phyloP scores from a whole-genome alignment of 2,113 vertebrate genomes.

The Podarcis muralis region DNA sequence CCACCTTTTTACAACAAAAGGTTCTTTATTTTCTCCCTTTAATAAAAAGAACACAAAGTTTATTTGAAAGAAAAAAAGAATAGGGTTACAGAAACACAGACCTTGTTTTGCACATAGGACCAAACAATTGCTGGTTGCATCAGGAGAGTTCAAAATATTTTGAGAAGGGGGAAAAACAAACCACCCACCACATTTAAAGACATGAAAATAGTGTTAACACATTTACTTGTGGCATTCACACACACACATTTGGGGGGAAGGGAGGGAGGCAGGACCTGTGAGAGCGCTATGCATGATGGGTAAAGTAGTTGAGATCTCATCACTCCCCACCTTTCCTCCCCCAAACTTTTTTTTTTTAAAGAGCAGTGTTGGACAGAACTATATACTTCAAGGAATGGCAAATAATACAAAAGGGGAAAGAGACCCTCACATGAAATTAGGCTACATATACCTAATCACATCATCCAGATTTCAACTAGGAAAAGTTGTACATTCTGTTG shows the following conservation, averaged over 20 bases:
- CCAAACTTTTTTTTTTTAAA: conserved; percentile 1
- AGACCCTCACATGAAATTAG: background rate
- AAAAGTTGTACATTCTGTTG: conserved; percentile 64
- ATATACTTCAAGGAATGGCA: background rate
- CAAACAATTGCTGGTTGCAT: conserved; percentile 79
- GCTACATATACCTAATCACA: conserved; percentile 29
- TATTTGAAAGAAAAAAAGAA: conserved; percentile 35
- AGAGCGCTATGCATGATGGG: conserved; percentile 77
- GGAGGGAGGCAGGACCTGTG: conserved; percentile 43
- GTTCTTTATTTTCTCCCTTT: conserved; percentile 56
- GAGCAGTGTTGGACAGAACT: conserved; percentile 29
- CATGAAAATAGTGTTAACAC: conserved; percentile 32
- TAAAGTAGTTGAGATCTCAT: conserved; percentile 72
- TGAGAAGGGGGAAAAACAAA: conserved; percentile 13
- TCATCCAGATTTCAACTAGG: conserved; percentile 4
- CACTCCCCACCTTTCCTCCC: conserved; percentile 51
- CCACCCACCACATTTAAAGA: conserved; percentile 20
- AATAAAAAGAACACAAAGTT: background rate
- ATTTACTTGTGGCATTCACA: conserved; percentile 51
- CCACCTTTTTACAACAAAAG: conserved; percentile 97
- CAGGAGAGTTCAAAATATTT: conserved; percentile 67
- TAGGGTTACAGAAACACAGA: conserved; percentile 64
- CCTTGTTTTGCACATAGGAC: conserved; percentile 40
- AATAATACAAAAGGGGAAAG: conserved; percentile 4
- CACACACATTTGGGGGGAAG: conserved; percentile 6